These are phyloP conservation scores for Asbolus verrucosus DNA, from an alignment of 1,140 invertebrate species.

Conservation along the genomic window DNA sequence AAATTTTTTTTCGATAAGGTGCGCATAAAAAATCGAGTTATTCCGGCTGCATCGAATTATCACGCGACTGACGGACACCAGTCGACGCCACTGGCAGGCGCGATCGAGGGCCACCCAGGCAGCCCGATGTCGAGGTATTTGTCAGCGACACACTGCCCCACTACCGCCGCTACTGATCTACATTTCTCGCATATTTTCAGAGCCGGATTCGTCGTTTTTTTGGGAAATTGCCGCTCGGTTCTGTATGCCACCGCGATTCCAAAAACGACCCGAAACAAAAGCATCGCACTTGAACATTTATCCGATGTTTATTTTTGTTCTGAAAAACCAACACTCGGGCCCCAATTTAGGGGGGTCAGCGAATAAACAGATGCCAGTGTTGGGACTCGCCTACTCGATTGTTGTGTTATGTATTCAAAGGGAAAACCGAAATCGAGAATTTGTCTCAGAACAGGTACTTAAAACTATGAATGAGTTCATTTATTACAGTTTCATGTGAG, in stretches of 20 bases:
- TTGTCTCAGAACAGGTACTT: slow-evolving; percentile 8
- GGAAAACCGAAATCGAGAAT: background rate
- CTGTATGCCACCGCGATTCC: slow-evolving; percentile 4
- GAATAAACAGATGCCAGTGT: no score
- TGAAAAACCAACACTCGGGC: no score
- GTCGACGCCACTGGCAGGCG: slow-evolving; percentile 26
- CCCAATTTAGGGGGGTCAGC: no score
- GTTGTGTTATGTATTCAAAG: background rate
- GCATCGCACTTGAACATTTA: no score
- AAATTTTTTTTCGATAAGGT: slow-evolving; percentile 33
- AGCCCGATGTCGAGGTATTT: slow-evolving; percentile 44
- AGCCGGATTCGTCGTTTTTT: slow-evolving; percentile 31
- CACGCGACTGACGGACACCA: slow-evolving; percentile 8
- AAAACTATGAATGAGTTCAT: slow-evolving; percentile 28
- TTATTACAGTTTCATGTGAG: slow-evolving; percentile 10
- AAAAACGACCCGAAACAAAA: no score
- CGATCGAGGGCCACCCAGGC: slow-evolving; percentile 48
- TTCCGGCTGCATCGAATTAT: slow-evolving; percentile 20
- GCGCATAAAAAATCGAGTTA: slow-evolving; percentile 22
- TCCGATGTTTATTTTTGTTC: background rate
- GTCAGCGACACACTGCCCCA: slow-evolving; percentile 50
- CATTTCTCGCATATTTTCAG: slow-evolving; percentile 48
- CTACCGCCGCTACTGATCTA: slow-evolving; percentile 53
- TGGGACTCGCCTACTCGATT: background rate
- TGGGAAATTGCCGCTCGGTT: slow-evolving; percentile 19